These are phyloP conservation scores for Lysiphlebus fabarum DNA, from an alignment of 1,140 invertebrate genomes.

Conservation along the genomic window DNA sequence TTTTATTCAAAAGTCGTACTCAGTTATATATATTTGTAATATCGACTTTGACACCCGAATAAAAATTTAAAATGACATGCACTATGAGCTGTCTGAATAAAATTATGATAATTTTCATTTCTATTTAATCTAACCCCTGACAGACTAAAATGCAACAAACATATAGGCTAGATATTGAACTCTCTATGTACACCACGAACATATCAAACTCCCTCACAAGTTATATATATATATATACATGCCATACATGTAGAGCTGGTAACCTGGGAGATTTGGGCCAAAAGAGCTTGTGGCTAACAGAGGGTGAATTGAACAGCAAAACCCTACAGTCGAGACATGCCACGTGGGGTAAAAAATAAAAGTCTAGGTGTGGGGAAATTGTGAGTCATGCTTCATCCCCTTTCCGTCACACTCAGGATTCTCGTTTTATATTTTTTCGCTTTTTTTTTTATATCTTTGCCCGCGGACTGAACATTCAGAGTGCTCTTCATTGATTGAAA, in stretches of 20 bases:
- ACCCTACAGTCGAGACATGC: conserved; percentile 27
- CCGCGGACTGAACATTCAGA: conserved; percentile 7
- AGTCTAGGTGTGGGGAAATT: conserved; percentile 31
- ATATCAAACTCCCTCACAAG: too few species aligned
- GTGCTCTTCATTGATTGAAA: conserved; percentile 33
- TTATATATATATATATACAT: too few species aligned
- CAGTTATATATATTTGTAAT: conserved; percentile 20
- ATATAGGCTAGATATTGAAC: too few species aligned
- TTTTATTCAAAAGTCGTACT: conserved; percentile 26
- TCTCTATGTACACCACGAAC: too few species aligned
- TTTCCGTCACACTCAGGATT: not conserved
- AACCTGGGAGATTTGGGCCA: conserved; percentile 8
- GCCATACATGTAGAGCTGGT: too few species aligned
- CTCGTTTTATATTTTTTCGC: too few species aligned
- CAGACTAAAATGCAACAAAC: too few species aligned
- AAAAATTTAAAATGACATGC: not conserved
- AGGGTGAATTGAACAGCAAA: too few species aligned
- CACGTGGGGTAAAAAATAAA: conserved; percentile 18
- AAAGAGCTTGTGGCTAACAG: not conserved
- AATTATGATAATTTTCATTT: conserved; percentile 45
- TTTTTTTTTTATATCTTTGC: too few species aligned
- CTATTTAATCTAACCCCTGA: conserved; percentile 16
- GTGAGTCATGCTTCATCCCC: conserved; percentile 48
- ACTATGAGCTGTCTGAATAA: too few species aligned
- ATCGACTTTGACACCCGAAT: conserved; percentile 31